A percentile compares a stretch with the other conserved stretches of the same genome.
phyloP scores from a whole-genome alignment of 2,797 vertebrate genomes.

The Eulemur coronatus region DNA sequence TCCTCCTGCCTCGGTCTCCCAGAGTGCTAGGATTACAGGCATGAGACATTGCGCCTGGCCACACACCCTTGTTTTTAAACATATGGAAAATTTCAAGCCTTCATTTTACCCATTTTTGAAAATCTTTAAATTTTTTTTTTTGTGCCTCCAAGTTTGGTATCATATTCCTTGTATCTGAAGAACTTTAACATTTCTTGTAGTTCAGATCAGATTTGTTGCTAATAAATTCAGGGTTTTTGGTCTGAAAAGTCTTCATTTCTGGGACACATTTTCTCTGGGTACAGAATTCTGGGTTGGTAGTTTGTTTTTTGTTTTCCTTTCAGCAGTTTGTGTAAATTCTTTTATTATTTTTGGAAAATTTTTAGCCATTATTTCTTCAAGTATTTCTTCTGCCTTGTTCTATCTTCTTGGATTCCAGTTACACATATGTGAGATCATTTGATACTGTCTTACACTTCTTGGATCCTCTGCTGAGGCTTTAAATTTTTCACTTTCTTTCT shows the following conservation, averaged over 20 bases:
- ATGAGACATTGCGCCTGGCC: too few species aligned
- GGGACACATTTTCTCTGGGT: not conserved
- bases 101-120: not conserved
- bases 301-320: not conserved
- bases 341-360: slow-evolving; percentile 27
- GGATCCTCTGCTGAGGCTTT: not conserved
- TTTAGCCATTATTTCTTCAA: not conserved
- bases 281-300: not conserved
- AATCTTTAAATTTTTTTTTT: not conserved
- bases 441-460: not conserved
- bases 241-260: slow-evolving; percentile 16
- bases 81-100: not conserved
- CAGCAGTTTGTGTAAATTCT: slow-evolving; percentile 14
- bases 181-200: slow-evolving; percentile 5
- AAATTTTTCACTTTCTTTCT: not conserved
- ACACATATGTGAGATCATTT: not conserved
- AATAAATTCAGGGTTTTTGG: not conserved
- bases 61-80: not conserved
- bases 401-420: not conserved
- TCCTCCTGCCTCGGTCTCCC: too few species aligned
- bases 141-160: not conserved
- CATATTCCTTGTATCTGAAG: not conserved
- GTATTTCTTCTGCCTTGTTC: not conserved
- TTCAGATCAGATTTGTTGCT: not conserved
- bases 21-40: too few species aligned